phyloP scores from a whole-genome alignment of 2,113 vertebrate species.

The Corythornis vintsioides region DNA sequence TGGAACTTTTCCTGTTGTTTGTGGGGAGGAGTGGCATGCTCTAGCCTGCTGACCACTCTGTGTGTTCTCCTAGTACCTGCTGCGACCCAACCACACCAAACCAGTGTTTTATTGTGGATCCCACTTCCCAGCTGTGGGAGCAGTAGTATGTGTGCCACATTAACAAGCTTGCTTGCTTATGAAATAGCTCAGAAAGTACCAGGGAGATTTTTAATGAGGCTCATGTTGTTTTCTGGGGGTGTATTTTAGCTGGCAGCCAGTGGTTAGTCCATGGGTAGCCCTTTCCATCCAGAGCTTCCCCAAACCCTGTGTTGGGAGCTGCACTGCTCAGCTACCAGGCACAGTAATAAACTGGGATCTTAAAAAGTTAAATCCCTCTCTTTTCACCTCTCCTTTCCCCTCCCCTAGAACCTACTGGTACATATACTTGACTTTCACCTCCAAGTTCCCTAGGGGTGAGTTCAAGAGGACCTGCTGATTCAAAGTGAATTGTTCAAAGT shows the following conservation, averaged over 20 bases:
- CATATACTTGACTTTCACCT: neutral
- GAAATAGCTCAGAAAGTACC: neutral
- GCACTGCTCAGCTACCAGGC: accelerated
- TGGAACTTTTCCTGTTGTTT: neutral
- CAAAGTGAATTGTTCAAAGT: neutral
- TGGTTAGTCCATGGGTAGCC: neutral
- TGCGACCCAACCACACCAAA: neutral
- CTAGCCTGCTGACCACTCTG: neutral
- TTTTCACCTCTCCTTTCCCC: accelerated
- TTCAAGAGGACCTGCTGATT: neutral
- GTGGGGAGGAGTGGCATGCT: neutral
- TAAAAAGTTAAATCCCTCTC: neutral
- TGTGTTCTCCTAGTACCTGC: neutral
- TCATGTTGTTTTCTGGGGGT: neutral
- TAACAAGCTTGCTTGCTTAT: neutral
- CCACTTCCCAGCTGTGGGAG: neutral
- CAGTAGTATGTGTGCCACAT: neutral
- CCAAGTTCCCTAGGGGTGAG: accelerated
- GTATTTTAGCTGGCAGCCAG: neutral
- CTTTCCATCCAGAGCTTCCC: neutral
- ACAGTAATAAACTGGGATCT: neutral
- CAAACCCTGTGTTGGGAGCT: accelerated
- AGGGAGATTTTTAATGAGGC: neutral
- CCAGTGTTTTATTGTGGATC: neutral
- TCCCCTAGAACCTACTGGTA: neutral